Evolutionary conservation across 2,797 vertebrate genomes (phyloP), one percentile per base, ranked within the genome.

Genomic region (Mormyrops attenuatus): DNA sequence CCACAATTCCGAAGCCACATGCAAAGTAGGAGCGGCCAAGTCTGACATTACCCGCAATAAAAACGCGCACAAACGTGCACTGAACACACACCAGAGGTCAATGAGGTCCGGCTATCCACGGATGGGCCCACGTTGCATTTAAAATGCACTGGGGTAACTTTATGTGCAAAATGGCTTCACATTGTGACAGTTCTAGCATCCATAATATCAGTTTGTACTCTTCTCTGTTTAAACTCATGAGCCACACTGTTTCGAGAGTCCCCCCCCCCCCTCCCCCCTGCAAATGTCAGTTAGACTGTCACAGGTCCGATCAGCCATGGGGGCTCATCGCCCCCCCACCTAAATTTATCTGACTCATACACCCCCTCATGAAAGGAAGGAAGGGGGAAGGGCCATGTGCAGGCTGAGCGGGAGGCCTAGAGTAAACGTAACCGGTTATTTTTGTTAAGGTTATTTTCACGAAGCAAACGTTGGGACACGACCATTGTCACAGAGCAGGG

Each of bases 1-100:
- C 90, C 90, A 88, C 88, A 89, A 87, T 86, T 38, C 53, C 90
- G 63, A 89, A 82, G 63, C 88, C 88, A 88, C 50, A 90, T 90
- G 90, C 85, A 90, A 90, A 90, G 38, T n/a, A 89, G 44, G 53
- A 66, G 30, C 17, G 52, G 60, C 90, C 88, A 73, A 77, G 87
- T 50, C 22, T 57, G 44, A 60, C 63, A 41, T 69, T 49, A 49
- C 53, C 52, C 87, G 30, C 63, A 34, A 73, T 22, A 88, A n/a
- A 57, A 57, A 85, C 38, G 66, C 85, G 55, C 41, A 53, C 20
- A 85, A 60, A 89, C 20, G 15, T 52, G 60, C 52, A 30, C 41
- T 49, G 26, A 88, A 88, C 22, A 38, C 47, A 30, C 60, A 5
- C 17, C 30, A 3, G 26, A 69, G 63, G 30, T 34, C 66, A 69